Evolutionary conservation across 2,888 invertebrate species (phyloP), one percentile per base, ranked within the genome.

Genomic region (Latrodectus hesperus): DNA sequence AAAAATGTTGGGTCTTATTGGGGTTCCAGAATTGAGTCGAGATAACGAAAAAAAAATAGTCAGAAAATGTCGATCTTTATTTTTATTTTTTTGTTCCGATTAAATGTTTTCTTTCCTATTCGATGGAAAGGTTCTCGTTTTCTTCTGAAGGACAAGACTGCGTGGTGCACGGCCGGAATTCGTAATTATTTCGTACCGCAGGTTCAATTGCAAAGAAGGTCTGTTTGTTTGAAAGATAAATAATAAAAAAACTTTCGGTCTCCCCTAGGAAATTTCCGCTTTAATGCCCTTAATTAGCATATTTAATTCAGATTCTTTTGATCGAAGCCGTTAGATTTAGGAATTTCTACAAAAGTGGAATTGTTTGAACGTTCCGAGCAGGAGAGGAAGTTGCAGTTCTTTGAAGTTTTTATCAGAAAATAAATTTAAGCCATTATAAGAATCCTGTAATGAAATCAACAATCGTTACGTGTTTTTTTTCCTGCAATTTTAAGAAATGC

Each of bases 231-330:
- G n/a, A 38, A 38, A 14, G 38, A 38, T 38, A 38, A 38, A 38
- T 38, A 38, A 38, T 38, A 38, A 38, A 38, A 38, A 38, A 22
- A 38, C 38, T 38, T 38, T 6, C 38, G 6, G 38, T 72, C 53
- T 67, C 26, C 38, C 74, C 64, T 67, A 67, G 81, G 73, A 53
- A 74, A 81, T 81, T 81, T 81, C 73, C 80, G 16, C 53, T 81
- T 73, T 81, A 81, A 81, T 81, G 81, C 73, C n/a, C 67, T 74
- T 81, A 81, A 81, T 81, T 81, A 81, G 81, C 81, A 81, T 81
- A 81, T 81, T 81, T 73, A 74, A 74, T 74, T 81, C 73, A 38
- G 60, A 71, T 55, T 17, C 26, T 22, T 38, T 75, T 38, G 60
- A 38, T 38, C 38, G 38, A 38, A 38, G 38, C 38, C 38, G 38